A percentile compares a stretch with the other conserved stretches of the same genome.
Conservation (phyloP, 2,888 invertebrate genomes). For the Nemurella pictetii region DNA sequence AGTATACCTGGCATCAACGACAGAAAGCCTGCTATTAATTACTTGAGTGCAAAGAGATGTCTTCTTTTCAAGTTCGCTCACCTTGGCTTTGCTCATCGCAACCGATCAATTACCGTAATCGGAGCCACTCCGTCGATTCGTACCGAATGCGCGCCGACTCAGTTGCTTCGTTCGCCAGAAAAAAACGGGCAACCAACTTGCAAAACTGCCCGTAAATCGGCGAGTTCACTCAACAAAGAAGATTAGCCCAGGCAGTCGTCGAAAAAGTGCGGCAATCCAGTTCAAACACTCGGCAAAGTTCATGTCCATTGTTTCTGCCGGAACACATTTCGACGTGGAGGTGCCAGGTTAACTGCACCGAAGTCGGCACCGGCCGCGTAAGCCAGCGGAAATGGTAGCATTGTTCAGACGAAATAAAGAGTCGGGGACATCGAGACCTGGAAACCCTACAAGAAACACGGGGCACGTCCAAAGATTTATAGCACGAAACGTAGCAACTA, state of each 20-base stretch:
- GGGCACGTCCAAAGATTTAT: conserved; percentile 10
- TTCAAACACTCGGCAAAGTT: background rate
- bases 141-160: no score
- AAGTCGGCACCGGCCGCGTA: background rate
- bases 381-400: background rate
- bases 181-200: background rate
- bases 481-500: background rate
- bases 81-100: background rate
- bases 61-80: background rate
- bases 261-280: background rate
- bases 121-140: background rate
- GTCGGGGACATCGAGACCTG: background rate
- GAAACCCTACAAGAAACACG: background rate
- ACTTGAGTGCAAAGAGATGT: background rate
- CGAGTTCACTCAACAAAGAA: background rate
- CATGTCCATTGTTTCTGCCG: background rate
- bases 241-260: background rate
- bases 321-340: background rate
- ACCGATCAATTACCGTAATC: conserved; percentile 4
- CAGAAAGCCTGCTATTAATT: background rate
- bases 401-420: background rate
- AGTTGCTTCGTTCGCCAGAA: background rate
- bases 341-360: background rate
- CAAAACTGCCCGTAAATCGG: background rate
- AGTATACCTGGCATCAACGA: background rate